phyloP scores from a whole-genome alignment of 2,113 vertebrate species.

The Ammodytes marinus region DNA sequence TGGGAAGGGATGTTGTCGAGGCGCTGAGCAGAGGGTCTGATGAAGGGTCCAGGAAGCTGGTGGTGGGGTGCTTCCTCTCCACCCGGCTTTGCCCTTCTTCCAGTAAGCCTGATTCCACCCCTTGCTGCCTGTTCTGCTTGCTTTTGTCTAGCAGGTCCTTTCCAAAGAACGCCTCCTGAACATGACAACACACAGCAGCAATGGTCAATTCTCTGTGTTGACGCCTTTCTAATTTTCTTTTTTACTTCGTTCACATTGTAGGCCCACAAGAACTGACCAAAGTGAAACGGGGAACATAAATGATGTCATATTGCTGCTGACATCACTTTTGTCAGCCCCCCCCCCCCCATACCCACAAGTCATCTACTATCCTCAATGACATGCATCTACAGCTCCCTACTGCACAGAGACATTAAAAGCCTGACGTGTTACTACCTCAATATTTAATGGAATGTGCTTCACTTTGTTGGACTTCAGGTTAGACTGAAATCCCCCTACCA shows the following conservation, averaged over 20 bases:
- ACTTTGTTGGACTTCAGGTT: constrained; percentile 67
- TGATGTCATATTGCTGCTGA: constrained; percentile 26
- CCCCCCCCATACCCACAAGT: constrained; percentile 50
- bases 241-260: constrained; percentile 11
- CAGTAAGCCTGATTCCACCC: constrained; percentile 84
- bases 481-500: constrained; percentile 39
- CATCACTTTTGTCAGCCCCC: constrained; percentile 44
- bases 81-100: constrained; percentile 88
- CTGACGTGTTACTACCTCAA: constrained; percentile 70
- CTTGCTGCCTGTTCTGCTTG: constrained; percentile 90
- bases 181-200: constrained; percentile 52
- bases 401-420: constrained; percentile 80
- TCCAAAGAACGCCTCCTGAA: constrained; percentile 98
- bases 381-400: constrained; percentile 56
- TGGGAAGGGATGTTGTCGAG: constrained; percentile 80
- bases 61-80: constrained; percentile 83
- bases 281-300: constrained; percentile 41
- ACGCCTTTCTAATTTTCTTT: neutral
- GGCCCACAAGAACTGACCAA: constrained; percentile 20
- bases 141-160: constrained; percentile 96
- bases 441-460: constrained; percentile 80
- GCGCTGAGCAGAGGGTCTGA: constrained; percentile 89
- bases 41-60: constrained; percentile 88
- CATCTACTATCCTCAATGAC: constrained; percentile 57
- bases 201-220: constrained; percentile 31